A percentile compares a stretch with the other conserved stretches of the same genome.
Conservation (phyloP, 2,113 vertebrate species). For the Sylvilagus bachmani region DNA sequence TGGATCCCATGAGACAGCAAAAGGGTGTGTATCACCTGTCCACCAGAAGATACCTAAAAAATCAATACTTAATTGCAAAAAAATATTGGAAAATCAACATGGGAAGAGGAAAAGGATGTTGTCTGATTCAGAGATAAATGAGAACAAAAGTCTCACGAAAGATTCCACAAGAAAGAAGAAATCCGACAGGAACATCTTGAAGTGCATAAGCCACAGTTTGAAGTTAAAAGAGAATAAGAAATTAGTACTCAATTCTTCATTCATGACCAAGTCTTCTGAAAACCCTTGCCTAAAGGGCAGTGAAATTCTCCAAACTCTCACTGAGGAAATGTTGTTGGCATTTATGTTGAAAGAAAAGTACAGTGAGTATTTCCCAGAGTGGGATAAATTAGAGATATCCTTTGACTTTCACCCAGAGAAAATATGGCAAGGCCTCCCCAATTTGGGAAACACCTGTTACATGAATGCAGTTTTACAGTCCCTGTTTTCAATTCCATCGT, state of each 20-base stretch:
- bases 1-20: not conserved
- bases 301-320: not conserved
- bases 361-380: rapidly evolving
- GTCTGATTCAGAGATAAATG: not conserved
- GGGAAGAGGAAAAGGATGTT: not conserved
- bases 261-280: not conserved
- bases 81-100: not conserved
- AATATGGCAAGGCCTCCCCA: slow-evolving; percentile 90
- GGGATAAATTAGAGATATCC: not conserved
- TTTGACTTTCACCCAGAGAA: slow-evolving; percentile 1
- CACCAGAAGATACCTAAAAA: not conserved
- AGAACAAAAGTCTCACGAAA: not conserved
- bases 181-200: not conserved
- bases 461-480: slow-evolving; percentile 99
- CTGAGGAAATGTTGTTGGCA: not conserved
- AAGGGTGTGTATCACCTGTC: not conserved
- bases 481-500: slow-evolving; percentile 95
- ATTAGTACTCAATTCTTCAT: not conserved
- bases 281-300: rapidly evolving
- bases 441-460: slow-evolving; percentile 98
- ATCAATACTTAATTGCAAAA: not conserved
- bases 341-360: not conserved
- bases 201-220: rapidly evolving
- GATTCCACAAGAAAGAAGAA: not conserved
- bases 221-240: not conserved